Evolutionary conservation across 1,140 invertebrate species (phyloP).

Genomic region (Cyrtorhinus lividipennis): DNA sequence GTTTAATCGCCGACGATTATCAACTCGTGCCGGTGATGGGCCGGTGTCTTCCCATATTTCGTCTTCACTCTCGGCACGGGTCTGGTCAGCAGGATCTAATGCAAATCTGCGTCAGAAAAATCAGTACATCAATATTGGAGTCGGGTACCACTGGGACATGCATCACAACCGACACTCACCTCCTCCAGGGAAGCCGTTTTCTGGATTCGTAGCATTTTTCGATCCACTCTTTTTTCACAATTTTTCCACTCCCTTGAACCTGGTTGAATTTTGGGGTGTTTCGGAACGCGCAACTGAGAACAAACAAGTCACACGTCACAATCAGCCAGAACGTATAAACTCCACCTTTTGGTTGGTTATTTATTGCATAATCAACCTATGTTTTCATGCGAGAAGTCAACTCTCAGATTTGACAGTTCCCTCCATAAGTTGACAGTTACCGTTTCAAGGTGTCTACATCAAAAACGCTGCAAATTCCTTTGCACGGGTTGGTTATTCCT

Average conservation of each 20-base stretch:
- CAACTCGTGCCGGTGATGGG: background rate
- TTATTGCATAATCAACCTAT: too few relatives aligned
- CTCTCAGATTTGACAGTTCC: too few relatives aligned
- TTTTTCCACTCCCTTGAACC: constrained; percentile 47
- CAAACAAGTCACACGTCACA: too few relatives aligned
- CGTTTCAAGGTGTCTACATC: too few relatives aligned
- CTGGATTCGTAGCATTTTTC: constrained; percentile 45
- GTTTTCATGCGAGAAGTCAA: too few relatives aligned
- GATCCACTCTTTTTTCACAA: constrained; percentile 64
- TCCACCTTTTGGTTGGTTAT: too few relatives aligned
- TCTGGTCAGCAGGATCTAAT: constrained; percentile 33
- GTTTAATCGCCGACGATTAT: constrained; percentile 10
- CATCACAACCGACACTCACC: too few relatives aligned
- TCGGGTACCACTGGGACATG: too few relatives aligned
- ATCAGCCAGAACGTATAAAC: too few relatives aligned
- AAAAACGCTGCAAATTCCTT: too few relatives aligned
- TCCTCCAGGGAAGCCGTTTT: constrained; percentile 54
- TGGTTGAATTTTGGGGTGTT: constrained; percentile 77
- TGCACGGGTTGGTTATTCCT: too few relatives aligned
- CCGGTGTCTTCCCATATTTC: constrained; percentile 32
- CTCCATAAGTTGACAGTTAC: too few relatives aligned
- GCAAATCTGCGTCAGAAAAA: background rate
- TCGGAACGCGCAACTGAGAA: constrained; percentile 63
- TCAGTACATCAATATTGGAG: constrained; percentile 8
- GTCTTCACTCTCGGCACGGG: constrained; percentile 34